Evolutionary conservation across 2,797 vertebrate species (phyloP).

Genomic region (Lagocephalus sceleratus): DNA sequence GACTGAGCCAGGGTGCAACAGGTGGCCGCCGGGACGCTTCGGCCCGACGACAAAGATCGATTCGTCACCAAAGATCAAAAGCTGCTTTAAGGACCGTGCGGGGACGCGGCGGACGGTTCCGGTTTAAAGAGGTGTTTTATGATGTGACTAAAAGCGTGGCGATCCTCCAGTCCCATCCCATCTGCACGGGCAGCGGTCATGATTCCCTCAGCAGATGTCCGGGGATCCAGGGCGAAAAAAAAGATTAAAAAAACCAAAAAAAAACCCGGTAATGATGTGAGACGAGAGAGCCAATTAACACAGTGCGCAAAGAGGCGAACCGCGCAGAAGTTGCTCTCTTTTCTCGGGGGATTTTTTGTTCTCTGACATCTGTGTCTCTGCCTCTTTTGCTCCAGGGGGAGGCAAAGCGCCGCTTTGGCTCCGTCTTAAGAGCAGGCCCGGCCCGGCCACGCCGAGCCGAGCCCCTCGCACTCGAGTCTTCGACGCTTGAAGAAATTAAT

Average conservation of each 20-base stretch:
- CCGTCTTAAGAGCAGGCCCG: constrained; percentile 3
- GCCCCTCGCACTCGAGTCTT: not conserved
- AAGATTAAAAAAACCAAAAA: not conserved
- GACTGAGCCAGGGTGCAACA: constrained; percentile 14
- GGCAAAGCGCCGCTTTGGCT: constrained; percentile 7
- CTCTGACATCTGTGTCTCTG: constrained; percentile 65
- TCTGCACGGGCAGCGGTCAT: constrained; percentile 52
- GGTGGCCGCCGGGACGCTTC: constrained; percentile 14
- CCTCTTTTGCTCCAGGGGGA: constrained; percentile 56
- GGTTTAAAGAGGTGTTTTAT: not conserved
- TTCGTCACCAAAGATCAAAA: not conserved
- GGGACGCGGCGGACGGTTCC: too few species aligned
- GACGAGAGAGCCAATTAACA: constrained; percentile 50
- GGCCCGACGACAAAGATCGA: not conserved
- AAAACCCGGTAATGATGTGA: constrained; percentile 39
- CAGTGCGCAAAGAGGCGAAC: constrained; percentile 41
- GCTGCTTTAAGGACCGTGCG: too few species aligned
- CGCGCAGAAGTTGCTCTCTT: constrained; percentile 50
- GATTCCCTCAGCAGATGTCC: constrained; percentile 64
- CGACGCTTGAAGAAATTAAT: not conserved
- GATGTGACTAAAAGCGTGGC: constrained; percentile 26
- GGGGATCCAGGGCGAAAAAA: constrained; percentile 39
- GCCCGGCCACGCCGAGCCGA: constrained; percentile 5
- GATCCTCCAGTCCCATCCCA: constrained; percentile 29
- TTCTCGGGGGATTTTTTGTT: constrained; percentile 61